Percentiles rank a stretch among this genome's conserved stretches.
phyloP scores from a whole-genome alignment of 2,113 vertebrate genomes.

The Chrysochloris asiatica region DNA sequence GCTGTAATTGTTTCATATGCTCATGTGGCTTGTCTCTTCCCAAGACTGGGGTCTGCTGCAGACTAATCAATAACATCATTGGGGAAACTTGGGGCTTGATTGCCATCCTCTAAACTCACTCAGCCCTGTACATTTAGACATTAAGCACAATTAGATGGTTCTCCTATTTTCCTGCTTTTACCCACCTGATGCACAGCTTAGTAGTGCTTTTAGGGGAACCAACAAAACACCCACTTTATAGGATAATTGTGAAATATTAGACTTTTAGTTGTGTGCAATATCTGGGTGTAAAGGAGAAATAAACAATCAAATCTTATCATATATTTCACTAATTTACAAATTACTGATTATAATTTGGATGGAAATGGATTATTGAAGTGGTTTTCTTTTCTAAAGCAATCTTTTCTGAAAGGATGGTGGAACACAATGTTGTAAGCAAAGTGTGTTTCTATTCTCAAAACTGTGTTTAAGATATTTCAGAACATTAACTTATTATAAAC shows the following conservation, averaged over 20 bases:
- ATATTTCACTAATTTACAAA: conserved; percentile 28
- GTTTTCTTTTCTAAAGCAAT: conserved; percentile 21
- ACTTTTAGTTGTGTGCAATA: not conserved
- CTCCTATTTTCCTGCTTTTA: not conserved
- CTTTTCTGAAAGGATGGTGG: not conserved
- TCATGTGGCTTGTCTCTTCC: not conserved
- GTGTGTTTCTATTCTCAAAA: not conserved
- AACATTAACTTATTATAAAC: conserved; percentile 28
- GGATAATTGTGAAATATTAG: conserved; percentile 21
- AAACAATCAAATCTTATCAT: conserved; percentile 53
- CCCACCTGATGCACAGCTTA: not conserved
- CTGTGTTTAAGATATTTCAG: conserved; percentile 2
- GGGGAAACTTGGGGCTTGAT: not conserved
- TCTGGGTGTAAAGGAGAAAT: conserved; percentile 2
- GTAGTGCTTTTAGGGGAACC: not conserved
- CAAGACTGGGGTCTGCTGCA: not conserved
- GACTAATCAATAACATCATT: not conserved
- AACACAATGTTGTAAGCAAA: conserved; percentile 8
- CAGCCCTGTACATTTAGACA: not conserved
- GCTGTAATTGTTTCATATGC: conserved; percentile 56
- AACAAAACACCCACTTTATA: not conserved
- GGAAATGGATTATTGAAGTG: not conserved
- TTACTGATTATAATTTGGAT: conserved; percentile 12
- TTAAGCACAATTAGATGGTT: not conserved
- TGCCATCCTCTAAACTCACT: not conserved